phyloP scores from a whole-genome alignment of 2,113 vertebrate genomes.

The Cygnus atratus region DNA sequence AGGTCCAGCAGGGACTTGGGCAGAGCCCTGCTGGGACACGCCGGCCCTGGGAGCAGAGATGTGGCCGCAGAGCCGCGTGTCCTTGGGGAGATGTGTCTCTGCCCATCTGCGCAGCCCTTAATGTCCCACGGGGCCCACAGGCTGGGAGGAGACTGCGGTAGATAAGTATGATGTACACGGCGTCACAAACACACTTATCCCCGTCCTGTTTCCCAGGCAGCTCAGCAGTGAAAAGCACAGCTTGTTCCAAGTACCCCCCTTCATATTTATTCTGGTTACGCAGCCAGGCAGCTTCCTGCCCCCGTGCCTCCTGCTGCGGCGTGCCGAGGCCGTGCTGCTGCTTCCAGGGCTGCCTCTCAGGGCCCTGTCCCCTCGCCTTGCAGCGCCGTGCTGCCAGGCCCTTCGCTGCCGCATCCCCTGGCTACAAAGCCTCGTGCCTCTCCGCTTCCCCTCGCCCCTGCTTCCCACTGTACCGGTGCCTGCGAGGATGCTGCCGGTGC shows the following conservation, averaged over 20 bases:
- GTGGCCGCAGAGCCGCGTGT: not conserved
- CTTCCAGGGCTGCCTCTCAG: not conserved
- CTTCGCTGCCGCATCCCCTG: not conserved
- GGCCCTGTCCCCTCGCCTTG: not conserved
- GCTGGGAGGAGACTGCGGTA: not conserved
- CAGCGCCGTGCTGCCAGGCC: not conserved
- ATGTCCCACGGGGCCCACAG: not conserved
- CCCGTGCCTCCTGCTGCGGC: not conserved
- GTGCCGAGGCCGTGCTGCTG: not conserved
- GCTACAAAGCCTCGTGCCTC: not conserved
- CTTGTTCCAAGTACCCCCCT: not conserved
- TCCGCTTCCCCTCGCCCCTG: not conserved
- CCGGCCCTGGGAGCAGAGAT: not conserved
- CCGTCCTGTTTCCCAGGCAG: not conserved
- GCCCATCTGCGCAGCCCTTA: not conserved
- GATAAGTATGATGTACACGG: not conserved
- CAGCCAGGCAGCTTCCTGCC: not conserved
- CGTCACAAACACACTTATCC: not conserved
- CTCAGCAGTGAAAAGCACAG: not conserved
- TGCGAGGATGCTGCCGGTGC: not conserved
- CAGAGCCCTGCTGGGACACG: not conserved
- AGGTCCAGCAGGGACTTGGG: not conserved
- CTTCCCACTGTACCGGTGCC: rapidly evolving
- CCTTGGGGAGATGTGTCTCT: not conserved
- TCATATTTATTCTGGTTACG: not conserved